These are phyloP conservation scores for Phthorimaea operculella DNA, from an alignment of 1,140 invertebrate species.

Conservation along the genomic window DNA sequence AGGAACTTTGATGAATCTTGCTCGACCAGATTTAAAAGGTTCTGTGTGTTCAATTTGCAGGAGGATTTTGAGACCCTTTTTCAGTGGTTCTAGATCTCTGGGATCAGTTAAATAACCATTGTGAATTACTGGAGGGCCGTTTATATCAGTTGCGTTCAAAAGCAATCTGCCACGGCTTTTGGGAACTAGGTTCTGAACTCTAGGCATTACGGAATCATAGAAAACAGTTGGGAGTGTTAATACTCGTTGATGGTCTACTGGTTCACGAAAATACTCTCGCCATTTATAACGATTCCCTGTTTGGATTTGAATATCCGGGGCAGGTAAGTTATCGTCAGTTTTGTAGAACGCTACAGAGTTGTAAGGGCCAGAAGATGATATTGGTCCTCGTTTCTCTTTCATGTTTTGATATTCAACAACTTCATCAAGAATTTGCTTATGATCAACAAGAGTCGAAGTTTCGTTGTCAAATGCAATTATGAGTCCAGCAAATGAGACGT, in stretches of 20 bases:
- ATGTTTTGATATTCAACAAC: not conserved
- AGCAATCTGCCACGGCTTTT: slow-evolving; percentile 62
- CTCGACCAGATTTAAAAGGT: slow-evolving; percentile 63
- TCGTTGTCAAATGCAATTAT: slow-evolving; percentile 1
- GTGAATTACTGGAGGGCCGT: slow-evolving; percentile 68
- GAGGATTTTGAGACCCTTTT: slow-evolving; percentile 63
- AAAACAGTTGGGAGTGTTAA: not conserved
- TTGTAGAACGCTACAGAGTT: not conserved
- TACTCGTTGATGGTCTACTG: not conserved
- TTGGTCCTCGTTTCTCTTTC: not conserved
- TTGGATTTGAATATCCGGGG: slow-evolving; percentile 2
- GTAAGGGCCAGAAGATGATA: not conserved
- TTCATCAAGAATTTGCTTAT: not conserved
- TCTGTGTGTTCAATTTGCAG: slow-evolving; percentile 62
- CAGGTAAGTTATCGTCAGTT: not conserved
- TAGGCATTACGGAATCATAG: not conserved
- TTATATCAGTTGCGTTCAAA: slow-evolving; percentile 63
- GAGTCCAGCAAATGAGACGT: slow-evolving; percentile 38
- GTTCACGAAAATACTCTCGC: not conserved
- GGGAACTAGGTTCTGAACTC: slow-evolving; percentile 66
- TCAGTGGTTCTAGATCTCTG: slow-evolving; percentile 41
- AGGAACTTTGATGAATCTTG: slow-evolving; percentile 61
- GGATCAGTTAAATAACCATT: slow-evolving; percentile 66
- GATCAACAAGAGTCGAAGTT: not conserved
- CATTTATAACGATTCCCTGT: not conserved